phyloP scores from a whole-genome alignment of 1,140 invertebrate species.

The Globodera ellingtonae region DNA sequence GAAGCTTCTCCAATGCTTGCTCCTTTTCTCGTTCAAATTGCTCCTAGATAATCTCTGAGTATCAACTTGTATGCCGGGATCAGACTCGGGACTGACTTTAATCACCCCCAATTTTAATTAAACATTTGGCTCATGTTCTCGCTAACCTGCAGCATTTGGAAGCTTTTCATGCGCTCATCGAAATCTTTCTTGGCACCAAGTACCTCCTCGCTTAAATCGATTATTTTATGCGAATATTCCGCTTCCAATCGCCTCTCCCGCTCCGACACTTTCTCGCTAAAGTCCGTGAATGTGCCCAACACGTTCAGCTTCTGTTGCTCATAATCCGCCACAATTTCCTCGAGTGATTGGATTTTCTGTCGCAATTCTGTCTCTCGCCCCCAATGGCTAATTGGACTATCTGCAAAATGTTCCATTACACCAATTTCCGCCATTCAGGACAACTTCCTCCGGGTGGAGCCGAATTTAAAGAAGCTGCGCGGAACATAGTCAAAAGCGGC shows the following conservation, averaged over 20 bases:
- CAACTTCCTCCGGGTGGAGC: slow-evolving; percentile 14
- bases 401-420: slow-evolving; percentile 11
- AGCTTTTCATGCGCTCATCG: slow-evolving; percentile 62
- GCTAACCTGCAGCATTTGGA: slow-evolving; percentile 60
- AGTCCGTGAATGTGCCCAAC: slow-evolving; percentile 64
- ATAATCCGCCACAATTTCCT: slow-evolving; percentile 64
- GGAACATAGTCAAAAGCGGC: slow-evolving; percentile 17
- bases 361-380: slow-evolving; percentile 59
- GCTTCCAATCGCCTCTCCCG: slow-evolving; percentile 62
- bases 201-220: slow-evolving; percentile 63
- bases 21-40: slow-evolving; percentile 65
- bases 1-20: slow-evolving; percentile 61
- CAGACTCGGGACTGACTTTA: not conserved
- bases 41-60: slow-evolving; percentile 37
- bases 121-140: not conserved
- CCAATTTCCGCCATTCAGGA: not conserved
- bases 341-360: slow-evolving; percentile 59
- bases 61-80: no score
- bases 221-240: slow-evolving; percentile 63
- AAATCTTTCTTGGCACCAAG: slow-evolving; percentile 64
- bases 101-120: slow-evolving; percentile 7
- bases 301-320: slow-evolving; percentile 64
- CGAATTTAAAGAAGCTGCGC: slow-evolving; percentile 1
- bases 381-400: slow-evolving; percentile 23
- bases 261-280: slow-evolving; percentile 62